Base-by-base conservation (phyloP, 2,888 invertebrate species). In the Folsomia manolachei region DNA sequence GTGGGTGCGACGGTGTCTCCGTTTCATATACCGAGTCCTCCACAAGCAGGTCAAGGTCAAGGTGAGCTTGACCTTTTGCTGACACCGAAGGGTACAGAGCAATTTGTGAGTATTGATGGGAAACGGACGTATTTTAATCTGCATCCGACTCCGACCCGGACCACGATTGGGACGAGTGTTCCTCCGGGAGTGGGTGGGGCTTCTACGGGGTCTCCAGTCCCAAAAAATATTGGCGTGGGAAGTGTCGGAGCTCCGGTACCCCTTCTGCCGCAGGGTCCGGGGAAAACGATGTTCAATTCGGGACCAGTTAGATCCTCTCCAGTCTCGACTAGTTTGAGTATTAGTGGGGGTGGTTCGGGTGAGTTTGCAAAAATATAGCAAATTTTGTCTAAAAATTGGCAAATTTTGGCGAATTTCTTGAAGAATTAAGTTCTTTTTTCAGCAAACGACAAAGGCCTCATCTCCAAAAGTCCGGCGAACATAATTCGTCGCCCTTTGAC, bases 21-120 rank as follows among this genome's bases (percentile, higher is more conserved):
- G 87, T 0, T 86, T 84, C n/a, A n/a, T n/a, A n/a, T n/a, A n/a
- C n/a, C n/a, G n/a, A 80, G 84, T 87, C n/a, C 86, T 86, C 78
- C 86, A 87, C 81, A 67, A 51, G 51, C 56, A 1, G n/a, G n/a
- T n/a, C n/a, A n/a, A n/a, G n/a, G n/a, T n/a, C n/a, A n/a, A n/a
- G 65, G 56, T n/a, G 87, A 88, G 70, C 87, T 87, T 75, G 81
- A 80, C n/a, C 82, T 93, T 64, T 93, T 94, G 69, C 89, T 93
- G 1, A 85, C 85, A 14, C 90, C 92, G 0, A 89, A 92, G 1
- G 88, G 90, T 4, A 90, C 90, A 63, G 91, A 94, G 82, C 92
- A 93, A 26, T 94, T 93, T 84, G 95, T 95, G 19, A 94, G 93
- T 25, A 95, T 95, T 72, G 94, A 95, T 82, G 95, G 95, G 52